phyloP scores from a whole-genome alignment of 2,113 vertebrate genomes.

The Lepus timidus region DNA sequence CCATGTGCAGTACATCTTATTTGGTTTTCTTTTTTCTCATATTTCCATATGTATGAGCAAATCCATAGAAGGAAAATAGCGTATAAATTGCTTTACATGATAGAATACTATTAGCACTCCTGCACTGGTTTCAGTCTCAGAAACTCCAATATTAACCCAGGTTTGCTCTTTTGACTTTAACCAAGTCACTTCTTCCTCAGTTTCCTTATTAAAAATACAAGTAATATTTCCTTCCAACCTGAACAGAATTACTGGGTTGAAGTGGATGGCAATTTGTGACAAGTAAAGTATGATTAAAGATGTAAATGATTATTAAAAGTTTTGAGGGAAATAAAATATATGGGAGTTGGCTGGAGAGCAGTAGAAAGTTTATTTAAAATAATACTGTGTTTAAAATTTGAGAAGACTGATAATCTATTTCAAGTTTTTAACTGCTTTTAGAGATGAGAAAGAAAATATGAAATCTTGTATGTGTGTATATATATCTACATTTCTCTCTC shows the following conservation, averaged over 20 bases:
- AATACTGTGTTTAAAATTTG: conserved; percentile 1
- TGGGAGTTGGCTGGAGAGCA: neutral
- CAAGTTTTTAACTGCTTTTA: neutral
- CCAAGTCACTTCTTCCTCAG: neutral
- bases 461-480: neutral
- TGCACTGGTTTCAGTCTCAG: neutral
- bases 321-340: neutral
- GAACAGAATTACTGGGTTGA: neutral
- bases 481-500: no score
- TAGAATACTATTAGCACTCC: neutral
- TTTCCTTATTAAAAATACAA: neutral
- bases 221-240: neutral
- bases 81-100: neutral
- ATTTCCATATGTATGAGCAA: conserved; percentile 40
- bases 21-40: neutral
- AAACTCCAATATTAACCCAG: neutral
- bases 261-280: neutral
- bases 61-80: conserved; percentile 11
- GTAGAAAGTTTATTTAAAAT: neutral
- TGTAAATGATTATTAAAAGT: neutral
- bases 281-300: neutral
- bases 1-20: conserved; percentile 43
- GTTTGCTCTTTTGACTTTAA: neutral
- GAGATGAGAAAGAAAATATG: neutral
- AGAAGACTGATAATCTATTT: neutral